Conservation (phyloP, 2,113 vertebrate genomes). For the Xiphophorus hellerii region DNA sequence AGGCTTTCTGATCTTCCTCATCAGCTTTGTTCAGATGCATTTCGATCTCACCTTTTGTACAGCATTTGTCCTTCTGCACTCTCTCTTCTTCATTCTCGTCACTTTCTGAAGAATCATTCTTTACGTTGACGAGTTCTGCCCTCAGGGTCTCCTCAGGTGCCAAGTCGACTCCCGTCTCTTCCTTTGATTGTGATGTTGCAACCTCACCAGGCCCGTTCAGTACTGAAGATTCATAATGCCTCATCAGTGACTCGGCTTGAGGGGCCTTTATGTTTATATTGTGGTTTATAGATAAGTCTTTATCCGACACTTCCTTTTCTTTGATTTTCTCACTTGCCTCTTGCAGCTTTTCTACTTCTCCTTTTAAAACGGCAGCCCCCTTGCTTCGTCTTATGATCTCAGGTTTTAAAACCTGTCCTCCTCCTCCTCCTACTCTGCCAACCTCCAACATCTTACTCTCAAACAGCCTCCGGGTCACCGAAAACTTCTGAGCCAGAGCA, state of each 20-base stretch:
- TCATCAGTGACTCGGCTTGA: slow-evolving; percentile 22
- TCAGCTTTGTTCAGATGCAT: slow-evolving; percentile 1
- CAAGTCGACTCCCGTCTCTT: slow-evolving; percentile 19
- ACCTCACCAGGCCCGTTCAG: slow-evolving; percentile 9
- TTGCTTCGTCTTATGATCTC: slow-evolving; percentile 37
- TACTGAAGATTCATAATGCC: slow-evolving; percentile 21
- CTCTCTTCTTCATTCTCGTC: slow-evolving; percentile 76
- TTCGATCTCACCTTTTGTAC: slow-evolving; percentile 19
- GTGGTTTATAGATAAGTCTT: slow-evolving; percentile 64
- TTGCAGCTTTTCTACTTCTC: slow-evolving; percentile 34
- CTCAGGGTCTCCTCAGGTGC: slow-evolving; percentile 63
- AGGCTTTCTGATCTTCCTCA: slow-evolving; percentile 9
- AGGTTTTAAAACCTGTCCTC: slow-evolving; percentile 56
- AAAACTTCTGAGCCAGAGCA: slow-evolving; percentile 89
- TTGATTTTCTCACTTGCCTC: slow-evolving; percentile 45
- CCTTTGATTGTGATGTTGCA: background rate
- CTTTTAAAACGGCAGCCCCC: slow-evolving; percentile 32
- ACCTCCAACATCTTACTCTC: slow-evolving; percentile 72
- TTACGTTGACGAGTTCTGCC: slow-evolving; percentile 79
- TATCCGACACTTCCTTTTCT: slow-evolving; percentile 71
- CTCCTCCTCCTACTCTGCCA: slow-evolving; percentile 6
- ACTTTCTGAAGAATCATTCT: slow-evolving; percentile 85
- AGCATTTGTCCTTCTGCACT: slow-evolving; percentile 22
- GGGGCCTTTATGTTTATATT: slow-evolving; percentile 40
- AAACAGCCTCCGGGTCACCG: slow-evolving; percentile 86